Evolutionary conservation across 2,888 invertebrate species (phyloP), one percentile per base, ranked within the genome.

Genomic region (Cryptophagus acutangulus): DNA sequence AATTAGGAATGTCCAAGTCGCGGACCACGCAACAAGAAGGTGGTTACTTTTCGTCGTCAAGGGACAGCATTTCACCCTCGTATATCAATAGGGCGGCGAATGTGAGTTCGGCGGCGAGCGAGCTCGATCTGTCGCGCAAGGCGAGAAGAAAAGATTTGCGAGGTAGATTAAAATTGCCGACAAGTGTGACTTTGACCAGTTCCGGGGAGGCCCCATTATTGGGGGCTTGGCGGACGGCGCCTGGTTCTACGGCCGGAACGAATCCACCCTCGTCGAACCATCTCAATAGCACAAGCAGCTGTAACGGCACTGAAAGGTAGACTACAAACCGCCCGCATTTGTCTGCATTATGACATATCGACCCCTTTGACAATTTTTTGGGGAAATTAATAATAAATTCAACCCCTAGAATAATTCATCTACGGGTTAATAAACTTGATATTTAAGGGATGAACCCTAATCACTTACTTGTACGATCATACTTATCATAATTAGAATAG

Each of bases 171-270:
- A 84, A 82, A 72, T 70, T 83, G 61, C 75, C 77, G 13, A 59
- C 68, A 14, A 71, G 69, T 63, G 77, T 71, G 59, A 74, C 71
- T 31, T 74, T 84, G 61, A 79, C 83, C 31, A 81, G 82, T 62
- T 79, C 82, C 58, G 82, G 84, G 48, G 85, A 86, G 66, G 84
- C 84, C 55, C 84, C 86, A 38, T 74, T 87, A 56, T 71, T 84
- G 58, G 79, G 78, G 55, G 79, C 80, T 33, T 83, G 82, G 82
- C 76, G 69, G 41, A 74, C 71, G 45, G 66, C 65, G 14, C 71
- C 74, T 33, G 74, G 74, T 24, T 75, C 74, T 36, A 74, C 75
- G 16, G 72, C 75, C 46, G 75, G 74, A 43, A 69, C 71, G 26
- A 74, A 74, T 59, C 73, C 76, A 49, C 72, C 70, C 38, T 76